These are phyloP conservation scores for Seriola aureovittata DNA, from an alignment of 2,113 vertebrate species.

Conservation along the genomic window DNA sequence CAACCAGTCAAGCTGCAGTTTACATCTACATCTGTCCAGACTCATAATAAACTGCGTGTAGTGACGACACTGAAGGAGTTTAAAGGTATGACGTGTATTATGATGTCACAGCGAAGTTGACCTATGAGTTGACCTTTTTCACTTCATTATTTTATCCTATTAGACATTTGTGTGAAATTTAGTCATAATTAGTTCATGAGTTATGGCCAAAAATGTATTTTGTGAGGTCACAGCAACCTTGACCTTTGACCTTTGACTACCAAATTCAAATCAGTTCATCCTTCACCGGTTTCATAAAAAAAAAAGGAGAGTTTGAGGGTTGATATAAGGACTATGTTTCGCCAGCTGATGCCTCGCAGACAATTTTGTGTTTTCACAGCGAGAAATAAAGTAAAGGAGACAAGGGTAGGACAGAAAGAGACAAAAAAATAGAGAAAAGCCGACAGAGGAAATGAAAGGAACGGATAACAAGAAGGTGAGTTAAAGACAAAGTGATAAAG, in stretches of 20 bases:
- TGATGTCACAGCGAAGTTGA: too few relatives aligned
- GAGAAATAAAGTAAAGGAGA: slow-evolving; percentile 15
- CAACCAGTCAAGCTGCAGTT: too few relatives aligned
- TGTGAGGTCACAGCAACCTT: background rate
- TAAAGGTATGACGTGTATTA: too few relatives aligned
- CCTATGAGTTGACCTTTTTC: background rate
- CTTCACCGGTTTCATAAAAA: background rate
- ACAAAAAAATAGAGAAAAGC: background rate
- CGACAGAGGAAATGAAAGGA: background rate
- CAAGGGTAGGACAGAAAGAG: background rate
- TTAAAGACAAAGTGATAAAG: background rate
- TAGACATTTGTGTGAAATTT: background rate
- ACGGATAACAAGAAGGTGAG: background rate
- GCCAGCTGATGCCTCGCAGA: background rate
- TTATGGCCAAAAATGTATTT: background rate
- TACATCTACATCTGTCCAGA: too few relatives aligned
- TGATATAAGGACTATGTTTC: background rate
- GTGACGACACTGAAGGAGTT: too few relatives aligned
- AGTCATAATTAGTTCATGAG: background rate
- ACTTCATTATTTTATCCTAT: background rate
- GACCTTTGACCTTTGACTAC: background rate
- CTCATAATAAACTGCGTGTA: too few relatives aligned
- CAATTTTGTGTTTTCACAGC: background rate
- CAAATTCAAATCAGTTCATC: background rate
- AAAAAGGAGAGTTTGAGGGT: background rate